These are phyloP conservation scores for Perizoma affinitatum DNA, from an alignment of 2,888 invertebrate genomes.

Conservation along the genomic window DNA sequence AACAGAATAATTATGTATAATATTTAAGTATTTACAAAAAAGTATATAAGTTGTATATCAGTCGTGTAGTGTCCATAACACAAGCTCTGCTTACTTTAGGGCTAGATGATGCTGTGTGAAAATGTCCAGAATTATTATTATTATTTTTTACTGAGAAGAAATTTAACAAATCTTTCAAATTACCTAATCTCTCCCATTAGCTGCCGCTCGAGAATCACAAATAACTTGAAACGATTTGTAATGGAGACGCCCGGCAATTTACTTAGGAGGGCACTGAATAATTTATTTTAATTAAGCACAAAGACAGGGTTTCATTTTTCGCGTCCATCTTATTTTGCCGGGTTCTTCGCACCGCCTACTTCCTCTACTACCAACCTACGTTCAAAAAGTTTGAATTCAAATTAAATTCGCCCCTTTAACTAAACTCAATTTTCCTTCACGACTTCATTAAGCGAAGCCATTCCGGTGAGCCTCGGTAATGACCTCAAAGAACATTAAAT, in stretches of 20 bases:
- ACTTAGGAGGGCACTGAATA: constrained; percentile 69
- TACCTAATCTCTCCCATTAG: constrained; percentile 56
- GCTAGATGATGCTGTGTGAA: too few relatives aligned
- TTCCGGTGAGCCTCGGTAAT: constrained; percentile 81
- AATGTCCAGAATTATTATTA: too few relatives aligned
- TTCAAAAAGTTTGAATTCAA: constrained; percentile 81
- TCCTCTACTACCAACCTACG: constrained; percentile 70
- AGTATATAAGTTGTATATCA: too few relatives aligned
- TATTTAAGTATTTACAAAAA: too few relatives aligned
- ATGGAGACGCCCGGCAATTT: constrained; percentile 64
- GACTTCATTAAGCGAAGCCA: constrained; percentile 81
- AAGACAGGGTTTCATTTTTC: constrained; percentile 72
- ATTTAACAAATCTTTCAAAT: constrained; percentile 41
- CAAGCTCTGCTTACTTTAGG: too few relatives aligned
- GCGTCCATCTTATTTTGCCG: constrained; percentile 69
- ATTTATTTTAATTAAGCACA: constrained; percentile 78
- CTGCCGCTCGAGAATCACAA: constrained; percentile 47
- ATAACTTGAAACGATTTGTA: constrained; percentile 66
- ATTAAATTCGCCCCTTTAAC: constrained; percentile 83
- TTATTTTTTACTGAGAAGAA: constrained; percentile 26
- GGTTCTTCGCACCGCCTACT: constrained; percentile 65
- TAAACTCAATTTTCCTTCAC: constrained; percentile 82
- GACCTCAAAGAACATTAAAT: constrained; percentile 81
- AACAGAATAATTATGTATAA: too few relatives aligned
- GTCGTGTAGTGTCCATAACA: too few relatives aligned